Evolutionary conservation across 2,113 vertebrate species (phyloP).

Genomic region (Anolis carolinensis): DNA sequence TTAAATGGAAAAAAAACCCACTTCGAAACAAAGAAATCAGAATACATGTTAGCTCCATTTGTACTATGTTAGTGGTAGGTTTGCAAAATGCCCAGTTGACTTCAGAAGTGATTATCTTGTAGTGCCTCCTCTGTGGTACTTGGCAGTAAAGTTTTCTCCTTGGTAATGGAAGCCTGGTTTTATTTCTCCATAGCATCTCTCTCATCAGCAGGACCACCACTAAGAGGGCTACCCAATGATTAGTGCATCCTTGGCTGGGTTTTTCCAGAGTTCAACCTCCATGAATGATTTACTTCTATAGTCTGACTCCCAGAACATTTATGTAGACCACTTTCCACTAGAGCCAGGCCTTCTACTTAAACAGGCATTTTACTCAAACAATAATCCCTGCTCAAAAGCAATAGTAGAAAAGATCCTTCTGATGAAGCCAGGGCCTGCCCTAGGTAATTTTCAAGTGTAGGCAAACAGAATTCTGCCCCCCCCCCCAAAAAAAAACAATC

Average conservation of each 20-base stretch:
- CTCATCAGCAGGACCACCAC: not conserved
- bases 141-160: conserved; percentile 18
- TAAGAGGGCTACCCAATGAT: not conserved
- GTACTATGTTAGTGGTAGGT: not conserved
- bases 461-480: no score
- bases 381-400: not conserved
- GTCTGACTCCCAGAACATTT: not conserved
- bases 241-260: not conserved
- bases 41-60: not conserved
- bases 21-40: not conserved
- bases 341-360: rapidly evolving
- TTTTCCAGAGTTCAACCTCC: not conserved
- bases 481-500: no score
- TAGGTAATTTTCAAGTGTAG: no score
- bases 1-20: not conserved
- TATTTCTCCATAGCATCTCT: not conserved
- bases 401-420: not conserved
- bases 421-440: no score
- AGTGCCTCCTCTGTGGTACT: not conserved
- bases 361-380: not conserved
- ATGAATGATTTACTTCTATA: not conserved
- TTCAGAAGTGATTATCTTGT: conserved; percentile 16
- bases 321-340: not conserved
- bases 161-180: rapidly evolving
- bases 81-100: not conserved